Percentiles rank a stretch among this genome's conserved stretches.
Conservation (phyloP, 2,113 vertebrate genomes). For the Bubo bubo region DNA sequence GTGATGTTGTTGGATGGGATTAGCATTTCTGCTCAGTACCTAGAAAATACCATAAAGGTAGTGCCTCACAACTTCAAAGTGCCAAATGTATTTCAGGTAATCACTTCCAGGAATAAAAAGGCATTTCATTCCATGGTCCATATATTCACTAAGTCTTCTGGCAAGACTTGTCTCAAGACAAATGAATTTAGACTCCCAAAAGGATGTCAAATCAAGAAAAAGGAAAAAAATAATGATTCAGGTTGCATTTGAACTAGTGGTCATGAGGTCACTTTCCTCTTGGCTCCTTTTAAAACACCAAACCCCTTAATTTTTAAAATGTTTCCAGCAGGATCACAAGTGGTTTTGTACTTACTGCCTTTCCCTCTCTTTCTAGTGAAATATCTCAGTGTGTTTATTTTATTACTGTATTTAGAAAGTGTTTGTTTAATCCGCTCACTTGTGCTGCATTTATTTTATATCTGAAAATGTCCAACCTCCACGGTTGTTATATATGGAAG, state of each 20-base stretch:
- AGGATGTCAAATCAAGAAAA: background rate
- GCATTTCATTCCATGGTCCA: background rate
- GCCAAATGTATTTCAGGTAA: background rate
- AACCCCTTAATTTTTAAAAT: background rate
- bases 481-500: background rate
- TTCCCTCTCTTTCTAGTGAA: background rate
- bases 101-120: background rate
- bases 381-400: slow-evolving; percentile 9
- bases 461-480: background rate
- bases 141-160: background rate
- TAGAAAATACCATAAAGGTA: background rate
- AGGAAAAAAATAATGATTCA: background rate
- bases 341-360: background rate
- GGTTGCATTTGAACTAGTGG: background rate
- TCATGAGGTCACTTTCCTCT: background rate
- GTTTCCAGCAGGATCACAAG: slow-evolving; percentile 10
- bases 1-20: background rate
- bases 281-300: background rate
- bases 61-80: background rate
- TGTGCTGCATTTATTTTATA: background rate
- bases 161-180: background rate
- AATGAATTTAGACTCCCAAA: background rate
- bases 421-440: background rate
- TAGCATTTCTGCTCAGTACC: background rate
- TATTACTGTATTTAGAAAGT: slow-evolving; percentile 8